Base-by-base conservation (phyloP, 2,888 invertebrate genomes). In the Patella caerulea region DNA sequence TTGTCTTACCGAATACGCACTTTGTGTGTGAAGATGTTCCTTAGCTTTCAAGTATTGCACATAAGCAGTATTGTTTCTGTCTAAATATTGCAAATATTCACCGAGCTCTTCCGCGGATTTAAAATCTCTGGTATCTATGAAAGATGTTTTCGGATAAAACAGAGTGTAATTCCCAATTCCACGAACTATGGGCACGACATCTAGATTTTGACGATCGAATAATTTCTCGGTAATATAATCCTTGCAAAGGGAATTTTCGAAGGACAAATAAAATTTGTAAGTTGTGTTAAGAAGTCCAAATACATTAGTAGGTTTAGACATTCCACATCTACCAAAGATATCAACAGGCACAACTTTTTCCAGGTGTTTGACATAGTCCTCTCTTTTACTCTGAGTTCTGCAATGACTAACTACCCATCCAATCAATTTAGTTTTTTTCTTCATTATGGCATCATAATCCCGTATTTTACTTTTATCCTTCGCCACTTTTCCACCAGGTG, bases 191-290 rank as follows among this genome's bases (percentile, higher is more conserved):
- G 88, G 88, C 15, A 90, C 82, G 15, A 88, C 82, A 65, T 87
- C 79, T 19, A 82, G 77, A 12, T 79, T 79, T n/a, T 88, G 81
- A 12, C 83, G 79, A 9, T 81, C 79, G 76, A 85, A 88, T 15
- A 89, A 82, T 72, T 90, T 90, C 74, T 90, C 90, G 0, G 83
- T 89, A 0, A 90, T 84, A 81, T 90, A 90, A 76, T 90, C 88
- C n/a, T 79, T 78, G 78, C 90, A 90, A 7, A 88, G 73, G 2
- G 86, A 86, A 79, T 89, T 89, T 80, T 89, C 89, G 69, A 89
- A 89, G 2, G 87, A 83, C 15, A 90, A 77, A 77, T 88, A 88
- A 75, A 87, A 90, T 72, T 86, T 80, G 81, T 90, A 89, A 5
- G 81, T 72, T 52, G 80, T 80, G 14, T 80, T 80, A 19, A 85